Base-by-base conservation (phyloP, 2,797 vertebrate genomes). In the Propithecus perrieri region DNA sequence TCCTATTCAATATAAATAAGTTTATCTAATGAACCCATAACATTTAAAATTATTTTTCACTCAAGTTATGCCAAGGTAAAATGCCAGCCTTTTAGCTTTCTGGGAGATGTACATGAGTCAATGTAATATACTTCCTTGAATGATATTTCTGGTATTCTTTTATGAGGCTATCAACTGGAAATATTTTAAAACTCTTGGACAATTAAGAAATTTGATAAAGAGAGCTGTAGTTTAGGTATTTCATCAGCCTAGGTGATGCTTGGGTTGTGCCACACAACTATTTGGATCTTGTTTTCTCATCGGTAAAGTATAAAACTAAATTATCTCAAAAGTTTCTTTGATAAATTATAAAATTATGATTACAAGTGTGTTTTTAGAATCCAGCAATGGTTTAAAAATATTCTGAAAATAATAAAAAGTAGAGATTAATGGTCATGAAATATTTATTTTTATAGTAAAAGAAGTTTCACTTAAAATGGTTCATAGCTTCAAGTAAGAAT, bases 1-100 rank as follows among this genome's bases (percentile, higher is more conserved):
- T 87, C 33, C 11, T 79, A 79, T 28, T 84, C n/a, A 61, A 28
- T 72, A 30, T 93, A 67, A 85, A 46, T 75, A 79, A 48, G 14
- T 46, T 74, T 53, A 48, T 22, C 26, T 41, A 61, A 22, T 41
- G 6, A 94, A 75, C 13, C 38, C 28, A 55, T 50, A 96, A 28
- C 20, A 69, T 85, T 94, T 88, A 26, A 59, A 76, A 67, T 92
- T 85, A 38, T 63, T 97, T 91, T 93, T 85, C 38, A 89, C 9
- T 69, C 57, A 53, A 95, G 86, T 89, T 90, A 84, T 72, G 67
- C 38, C 1, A 43, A 59, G 20, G 26, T 74, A 53, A 89, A 72
- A 76, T 69, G 24, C 28, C n/a, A 87, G 6, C 8, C 18, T 71
- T 65, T 76, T 38, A 78, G 48, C 5, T 96, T 92, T 72, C 11